Evolutionary conservation across 2,797 vertebrate species (phyloP).

Genomic region (Phoeniculus purpureus): DNA sequence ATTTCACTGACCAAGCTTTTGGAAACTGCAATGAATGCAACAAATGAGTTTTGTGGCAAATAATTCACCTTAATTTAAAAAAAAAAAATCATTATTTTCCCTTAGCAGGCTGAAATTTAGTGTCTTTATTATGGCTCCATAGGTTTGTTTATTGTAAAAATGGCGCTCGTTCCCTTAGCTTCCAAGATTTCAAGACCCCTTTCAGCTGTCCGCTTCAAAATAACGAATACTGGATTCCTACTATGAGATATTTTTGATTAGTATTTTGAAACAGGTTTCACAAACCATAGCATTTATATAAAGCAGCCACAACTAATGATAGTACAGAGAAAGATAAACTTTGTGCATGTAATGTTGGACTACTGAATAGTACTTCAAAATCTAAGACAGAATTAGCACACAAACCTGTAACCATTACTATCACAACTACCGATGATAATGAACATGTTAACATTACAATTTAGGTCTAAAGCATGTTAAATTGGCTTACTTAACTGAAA

Average conservation of each 20-base stretch:
- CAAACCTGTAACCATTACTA: neutral
- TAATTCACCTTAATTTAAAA: neutral
- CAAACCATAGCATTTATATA: neutral
- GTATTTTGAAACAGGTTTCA: neutral
- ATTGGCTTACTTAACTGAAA: neutral
- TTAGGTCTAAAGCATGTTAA: neutral
- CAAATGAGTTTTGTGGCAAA: neutral
- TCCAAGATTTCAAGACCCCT: neutral
- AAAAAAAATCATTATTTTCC: neutral
- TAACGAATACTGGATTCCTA: neutral
- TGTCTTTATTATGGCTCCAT: neutral
- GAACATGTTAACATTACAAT: neutral
- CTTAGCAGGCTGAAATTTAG: neutral
- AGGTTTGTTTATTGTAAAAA: neutral
- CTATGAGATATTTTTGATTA: neutral
- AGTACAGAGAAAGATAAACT: neutral
- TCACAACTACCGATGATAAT: neutral
- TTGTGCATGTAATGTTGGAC: neutral
- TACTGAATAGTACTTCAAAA: neutral
- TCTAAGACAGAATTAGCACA: neutral
- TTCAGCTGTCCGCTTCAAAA: neutral
- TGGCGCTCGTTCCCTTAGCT: accelerated
- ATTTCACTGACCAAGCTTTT: neutral
- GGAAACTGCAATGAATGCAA: neutral
- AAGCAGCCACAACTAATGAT: neutral